Conservation (phyloP, 2,888 invertebrate genomes). For the Prionchulus punctatus region DNA sequence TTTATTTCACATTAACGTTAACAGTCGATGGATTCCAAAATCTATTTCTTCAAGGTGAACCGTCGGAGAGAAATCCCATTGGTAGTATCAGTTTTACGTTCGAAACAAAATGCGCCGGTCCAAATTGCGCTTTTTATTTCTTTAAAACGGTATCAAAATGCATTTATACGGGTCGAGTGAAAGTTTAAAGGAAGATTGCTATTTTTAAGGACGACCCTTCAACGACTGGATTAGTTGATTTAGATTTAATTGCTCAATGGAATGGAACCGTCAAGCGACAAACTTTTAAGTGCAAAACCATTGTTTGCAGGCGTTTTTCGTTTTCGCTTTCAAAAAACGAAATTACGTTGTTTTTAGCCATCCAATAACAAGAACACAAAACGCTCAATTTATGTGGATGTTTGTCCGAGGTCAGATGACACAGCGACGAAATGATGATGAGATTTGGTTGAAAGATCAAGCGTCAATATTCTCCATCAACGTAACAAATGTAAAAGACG, state of each 20-base stretch:
- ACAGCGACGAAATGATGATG: conserved; percentile 10
- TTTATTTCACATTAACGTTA: conserved; percentile 39
- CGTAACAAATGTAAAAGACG: conserved; percentile 42
- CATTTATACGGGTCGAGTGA: no score
- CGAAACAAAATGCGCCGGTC: conserved; percentile 39
- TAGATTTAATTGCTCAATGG: conserved; percentile 7
- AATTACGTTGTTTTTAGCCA: conserved; percentile 5
- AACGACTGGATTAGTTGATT: background rate
- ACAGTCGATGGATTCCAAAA: conserved; percentile 36
- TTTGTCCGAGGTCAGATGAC: conserved; percentile 11
- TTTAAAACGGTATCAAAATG: conserved; percentile 34
- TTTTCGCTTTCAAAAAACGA: conserved; percentile 4
- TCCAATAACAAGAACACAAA: background rate
- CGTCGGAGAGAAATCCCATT: conserved; percentile 30
- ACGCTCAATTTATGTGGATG: conserved; percentile 2
- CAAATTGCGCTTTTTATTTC: conserved; percentile 41
- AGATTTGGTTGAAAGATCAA: conserved; percentile 15
- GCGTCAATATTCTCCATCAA: conserved; percentile 42
- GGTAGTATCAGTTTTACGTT: conserved; percentile 41
- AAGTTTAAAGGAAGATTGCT: no score
- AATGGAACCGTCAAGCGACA: conserved; percentile 11
- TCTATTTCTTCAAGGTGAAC: conserved; percentile 23
- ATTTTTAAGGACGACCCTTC: no score
- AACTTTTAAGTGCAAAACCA: conserved; percentile 1
- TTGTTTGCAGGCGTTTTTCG: background rate